A percentile compares a stretch with the other conserved stretches of the same genome.
These are phyloP conservation scores for Tyria jacobaeae DNA, from an alignment of 2,888 invertebrate genomes.

Conservation along the genomic window DNA sequence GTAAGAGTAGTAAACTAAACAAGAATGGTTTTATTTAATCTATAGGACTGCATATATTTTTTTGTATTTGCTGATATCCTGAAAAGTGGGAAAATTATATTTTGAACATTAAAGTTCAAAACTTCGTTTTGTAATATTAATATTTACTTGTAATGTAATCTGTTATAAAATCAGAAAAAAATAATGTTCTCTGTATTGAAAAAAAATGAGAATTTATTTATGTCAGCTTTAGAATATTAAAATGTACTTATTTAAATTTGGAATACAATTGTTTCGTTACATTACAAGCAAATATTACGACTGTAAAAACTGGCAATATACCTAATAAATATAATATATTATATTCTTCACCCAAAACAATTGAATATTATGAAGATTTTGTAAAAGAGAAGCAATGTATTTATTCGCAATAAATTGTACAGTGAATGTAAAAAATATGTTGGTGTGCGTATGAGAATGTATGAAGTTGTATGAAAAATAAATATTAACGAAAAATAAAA, in stretches of 20 bases:
- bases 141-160: constrained; percentile 29
- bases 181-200: not conserved
- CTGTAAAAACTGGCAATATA: constrained; percentile 14
- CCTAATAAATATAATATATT: constrained; percentile 5
- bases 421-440: constrained; percentile 69
- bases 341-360: constrained; percentile 28
- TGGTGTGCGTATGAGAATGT: constrained; percentile 73
- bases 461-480: constrained; percentile 71
- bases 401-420: constrained; percentile 83
- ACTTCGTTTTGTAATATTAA: not conserved
- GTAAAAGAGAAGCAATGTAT: constrained; percentile 74
- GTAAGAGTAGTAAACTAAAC: constrained; percentile 33
- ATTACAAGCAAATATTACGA: constrained; percentile 23
- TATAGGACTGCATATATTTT: constrained; percentile 27
- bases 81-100: not conserved
- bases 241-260: constrained; percentile 1
- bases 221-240: not conserved
- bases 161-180: not conserved
- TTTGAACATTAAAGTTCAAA: not conserved
- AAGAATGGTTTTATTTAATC: constrained; percentile 40
- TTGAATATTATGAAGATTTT: constrained; percentile 28
- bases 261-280: not conserved
- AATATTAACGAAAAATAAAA: constrained; percentile 74
- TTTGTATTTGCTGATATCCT: constrained; percentile 23
- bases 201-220: not conserved